Evolutionary conservation across 2,888 invertebrate species (phyloP).

Genomic region (Eutolmus rufibarbis): DNA sequence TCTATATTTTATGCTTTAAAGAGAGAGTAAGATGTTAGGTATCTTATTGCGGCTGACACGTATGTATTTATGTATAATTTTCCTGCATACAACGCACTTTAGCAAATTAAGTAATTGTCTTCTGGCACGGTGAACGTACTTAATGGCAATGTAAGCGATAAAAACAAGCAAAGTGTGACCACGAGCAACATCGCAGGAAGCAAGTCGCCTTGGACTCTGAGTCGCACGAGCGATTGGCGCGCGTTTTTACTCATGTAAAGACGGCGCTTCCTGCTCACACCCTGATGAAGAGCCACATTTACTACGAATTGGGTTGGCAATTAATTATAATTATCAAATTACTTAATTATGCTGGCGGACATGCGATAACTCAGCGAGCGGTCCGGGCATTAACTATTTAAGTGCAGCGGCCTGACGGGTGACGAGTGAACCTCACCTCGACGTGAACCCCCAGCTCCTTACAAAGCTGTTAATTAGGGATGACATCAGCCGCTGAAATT

Average conservation of each 20-base stretch:
- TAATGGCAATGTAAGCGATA: background rate
- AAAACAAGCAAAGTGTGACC: background rate
- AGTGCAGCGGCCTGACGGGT: background rate
- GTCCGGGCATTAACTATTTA: background rate
- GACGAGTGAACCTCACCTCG: conserved; percentile 19
- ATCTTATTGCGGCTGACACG: too few relatives aligned
- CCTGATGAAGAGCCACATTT: background rate
- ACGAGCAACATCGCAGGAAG: background rate
- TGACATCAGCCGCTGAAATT: conserved; percentile 58
- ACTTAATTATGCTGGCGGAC: conserved; percentile 29
- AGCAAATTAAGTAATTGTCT: background rate
- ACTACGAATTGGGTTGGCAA: background rate
- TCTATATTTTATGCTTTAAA: too few relatives aligned
- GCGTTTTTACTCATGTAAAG: background rate
- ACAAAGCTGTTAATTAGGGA: conserved; percentile 62
- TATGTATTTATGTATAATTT: too few relatives aligned
- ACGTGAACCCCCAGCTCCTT: background rate
- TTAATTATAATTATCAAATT: conserved; percentile 40
- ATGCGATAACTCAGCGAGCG: background rate
- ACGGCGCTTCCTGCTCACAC: background rate
- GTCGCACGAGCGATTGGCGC: background rate
- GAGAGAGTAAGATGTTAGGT: too few relatives aligned
- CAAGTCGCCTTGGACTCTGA: background rate
- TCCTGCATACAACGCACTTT: background rate
- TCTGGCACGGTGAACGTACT: background rate